These are phyloP conservation scores for Galaxea fascicularis DNA, from an alignment of 92 coral and sea anemone species.

Conservation along the genomic window DNA sequence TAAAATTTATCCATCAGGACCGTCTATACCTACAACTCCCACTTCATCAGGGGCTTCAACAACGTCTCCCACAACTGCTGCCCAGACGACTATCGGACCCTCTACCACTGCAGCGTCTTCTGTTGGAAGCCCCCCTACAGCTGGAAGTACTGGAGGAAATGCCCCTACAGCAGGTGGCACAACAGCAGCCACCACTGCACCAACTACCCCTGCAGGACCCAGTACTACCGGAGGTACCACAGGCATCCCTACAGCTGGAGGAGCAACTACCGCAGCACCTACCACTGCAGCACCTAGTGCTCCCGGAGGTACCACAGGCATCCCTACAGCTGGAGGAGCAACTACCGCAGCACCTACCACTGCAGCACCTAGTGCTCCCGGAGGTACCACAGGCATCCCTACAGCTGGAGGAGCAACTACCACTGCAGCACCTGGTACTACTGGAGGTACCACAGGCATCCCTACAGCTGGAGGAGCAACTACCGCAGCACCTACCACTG, in stretches of 20 bases:
- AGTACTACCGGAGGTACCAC: no score
- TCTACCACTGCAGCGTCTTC: no score
- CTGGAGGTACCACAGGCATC: not conserved
- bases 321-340: not conserved
- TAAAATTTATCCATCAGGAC: not conserved
- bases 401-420: not conserved
- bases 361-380: not conserved
- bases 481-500: not conserved
- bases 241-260: not conserved
- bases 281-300: slow-evolving; percentile 12
- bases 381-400: not conserved
- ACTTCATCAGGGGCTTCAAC: not conserved
- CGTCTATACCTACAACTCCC: not conserved
- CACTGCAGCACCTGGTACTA: not conserved
- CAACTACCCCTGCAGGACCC: slow-evolving; percentile 1
- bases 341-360: not conserved
- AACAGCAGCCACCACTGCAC: slow-evolving; percentile 1
- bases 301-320: not conserved
- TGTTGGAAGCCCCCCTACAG: no score
- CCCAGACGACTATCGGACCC: no score
- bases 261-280: not conserved
- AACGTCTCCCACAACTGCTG: no score
- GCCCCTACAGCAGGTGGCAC: not conserved
- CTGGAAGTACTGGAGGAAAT: no score
- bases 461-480: not conserved